These are phyloP conservation scores for Orchesellides sinensis DNA, from an alignment of 2,888 invertebrate genomes.

Conservation along the genomic window DNA sequence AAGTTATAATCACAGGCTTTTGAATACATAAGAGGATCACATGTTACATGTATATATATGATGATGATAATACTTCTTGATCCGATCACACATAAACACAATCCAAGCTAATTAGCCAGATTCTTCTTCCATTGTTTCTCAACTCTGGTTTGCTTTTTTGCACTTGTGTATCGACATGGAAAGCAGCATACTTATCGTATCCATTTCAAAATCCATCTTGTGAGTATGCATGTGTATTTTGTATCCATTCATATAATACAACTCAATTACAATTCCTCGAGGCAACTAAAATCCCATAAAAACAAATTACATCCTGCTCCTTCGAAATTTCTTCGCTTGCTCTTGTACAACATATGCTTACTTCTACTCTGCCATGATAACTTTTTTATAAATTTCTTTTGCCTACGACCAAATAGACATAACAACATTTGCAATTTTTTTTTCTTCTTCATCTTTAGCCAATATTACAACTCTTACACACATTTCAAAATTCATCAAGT, in stretches of 20 bases:
- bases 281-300: conserved; percentile 67
- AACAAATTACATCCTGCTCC: conserved; percentile 63
- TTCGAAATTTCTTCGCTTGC: not conserved
- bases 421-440: conserved; percentile 40
- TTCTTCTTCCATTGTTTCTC: conserved; percentile 62
- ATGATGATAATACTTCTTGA: conserved; percentile 36
- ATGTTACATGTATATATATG: not conserved
- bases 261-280: conserved; percentile 66
- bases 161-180: not conserved
- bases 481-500: conserved; percentile 59
- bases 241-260: conserved; percentile 49
- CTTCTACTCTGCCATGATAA: not conserved
- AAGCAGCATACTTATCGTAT: conserved; percentile 12
- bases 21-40: not conserved
- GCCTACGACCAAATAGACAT: conserved; percentile 57
- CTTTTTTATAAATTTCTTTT: conserved; percentile 31
- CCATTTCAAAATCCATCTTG: conserved; percentile 43
- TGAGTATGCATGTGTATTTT: too few species aligned
- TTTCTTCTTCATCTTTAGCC: too few species aligned
- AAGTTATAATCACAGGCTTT: not conserved
- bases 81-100: conserved; percentile 58
- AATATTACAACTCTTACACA: conserved; percentile 9
- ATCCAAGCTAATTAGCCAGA: conserved; percentile 65
- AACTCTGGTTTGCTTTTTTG: not conserved
- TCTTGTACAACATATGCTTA: not conserved